A percentile compares a stretch with the other conserved stretches of the same genome.
phyloP scores from a whole-genome alignment of 2,888 invertebrate species.

The Syrphus vitripennis region DNA sequence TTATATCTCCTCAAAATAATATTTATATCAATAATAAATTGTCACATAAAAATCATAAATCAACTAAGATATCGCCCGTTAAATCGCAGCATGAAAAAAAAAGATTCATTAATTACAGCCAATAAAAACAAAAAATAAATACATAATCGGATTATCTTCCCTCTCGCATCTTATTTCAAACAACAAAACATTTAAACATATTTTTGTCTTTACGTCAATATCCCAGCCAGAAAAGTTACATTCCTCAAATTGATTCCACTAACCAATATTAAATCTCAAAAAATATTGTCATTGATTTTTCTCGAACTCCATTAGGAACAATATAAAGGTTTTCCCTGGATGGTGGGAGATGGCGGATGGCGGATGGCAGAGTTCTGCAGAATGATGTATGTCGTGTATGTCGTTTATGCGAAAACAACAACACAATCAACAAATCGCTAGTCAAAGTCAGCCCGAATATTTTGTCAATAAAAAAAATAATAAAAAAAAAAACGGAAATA shows the following conservation, averaged over 20 bases:
- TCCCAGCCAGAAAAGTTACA: neutral
- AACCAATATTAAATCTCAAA: slow-evolving; percentile 45
- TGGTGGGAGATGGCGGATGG: too few relatives aligned
- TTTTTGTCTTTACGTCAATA: neutral
- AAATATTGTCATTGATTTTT: slow-evolving; percentile 46
- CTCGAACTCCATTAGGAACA: slow-evolving; percentile 16
- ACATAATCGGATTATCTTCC: slow-evolving; percentile 17
- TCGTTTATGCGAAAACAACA: slow-evolving; percentile 51
- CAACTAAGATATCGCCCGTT: slow-evolving; percentile 5
- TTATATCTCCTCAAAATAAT: neutral
- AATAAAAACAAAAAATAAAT: slow-evolving; percentile 20
- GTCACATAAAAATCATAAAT: slow-evolving; percentile 32
- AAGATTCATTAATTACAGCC: slow-evolving; percentile 39
- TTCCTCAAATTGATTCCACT: slow-evolving; percentile 16
- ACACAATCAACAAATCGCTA: slow-evolving; percentile 67
- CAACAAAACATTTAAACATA: neutral
- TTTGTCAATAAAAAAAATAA: slow-evolving; percentile 16
- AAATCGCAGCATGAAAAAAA: slow-evolving; percentile 43
- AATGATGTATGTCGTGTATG: slow-evolving; percentile 58
- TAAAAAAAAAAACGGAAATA: slow-evolving; percentile 52
- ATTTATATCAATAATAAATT: neutral
- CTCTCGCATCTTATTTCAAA: neutral
- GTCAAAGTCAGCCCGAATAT: slow-evolving; percentile 53
- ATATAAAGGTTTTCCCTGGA: neutral
- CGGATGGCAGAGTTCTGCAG: neutral